Evolutionary conservation across 2,797 vertebrate genomes (phyloP), one percentile per base, ranked within the genome.

Genomic region (Tadarida brasiliensis): DNA sequence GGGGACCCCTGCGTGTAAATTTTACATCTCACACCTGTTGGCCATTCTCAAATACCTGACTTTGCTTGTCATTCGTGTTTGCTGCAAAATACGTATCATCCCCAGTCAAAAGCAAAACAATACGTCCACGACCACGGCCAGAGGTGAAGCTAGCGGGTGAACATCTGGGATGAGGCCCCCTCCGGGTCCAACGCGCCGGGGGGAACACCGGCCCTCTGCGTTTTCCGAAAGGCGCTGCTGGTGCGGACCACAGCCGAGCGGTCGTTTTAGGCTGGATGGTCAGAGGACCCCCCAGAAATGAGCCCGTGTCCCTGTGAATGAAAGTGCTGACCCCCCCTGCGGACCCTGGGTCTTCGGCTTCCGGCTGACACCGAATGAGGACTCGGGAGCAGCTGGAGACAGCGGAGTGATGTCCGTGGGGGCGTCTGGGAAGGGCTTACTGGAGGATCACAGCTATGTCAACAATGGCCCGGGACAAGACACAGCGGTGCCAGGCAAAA

Each of bases 221-320:
- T 89, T 84, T 57, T 65, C 35, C 51, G 65, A 39, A 33, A 90
- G 65, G 28, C 54, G 56, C 86, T 39, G 39, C 16, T 20, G 54
- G 81, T 73, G 35, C 86, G 73, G 30, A 57, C 76, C 56, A 84
- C 68, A 92, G 57, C 65, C 51, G 57, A 59, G 30, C 22, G 2
- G 71, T 57, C 47, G 28, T 63, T 59, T 67, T 47, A 87, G 83
- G 57, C 49, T 33, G 63, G 56, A 3, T 16, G 19, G 7, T 22
- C 2, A 3, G 20, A 57, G 12, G n/a, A 24, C 76, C 54, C 22
- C 7, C 22, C 33, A 70, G 87, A 76, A 94, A 71, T 33, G 91
- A 89, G 71, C 82, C 59, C 67, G 85, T 67, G 88, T 77, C 81
- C 54, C 73, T 67, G n/a, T 54, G 49, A 92, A 81, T 84, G 92